Conservation (phyloP, 2,888 invertebrate species). For the Eudemis profundana region DNA sequence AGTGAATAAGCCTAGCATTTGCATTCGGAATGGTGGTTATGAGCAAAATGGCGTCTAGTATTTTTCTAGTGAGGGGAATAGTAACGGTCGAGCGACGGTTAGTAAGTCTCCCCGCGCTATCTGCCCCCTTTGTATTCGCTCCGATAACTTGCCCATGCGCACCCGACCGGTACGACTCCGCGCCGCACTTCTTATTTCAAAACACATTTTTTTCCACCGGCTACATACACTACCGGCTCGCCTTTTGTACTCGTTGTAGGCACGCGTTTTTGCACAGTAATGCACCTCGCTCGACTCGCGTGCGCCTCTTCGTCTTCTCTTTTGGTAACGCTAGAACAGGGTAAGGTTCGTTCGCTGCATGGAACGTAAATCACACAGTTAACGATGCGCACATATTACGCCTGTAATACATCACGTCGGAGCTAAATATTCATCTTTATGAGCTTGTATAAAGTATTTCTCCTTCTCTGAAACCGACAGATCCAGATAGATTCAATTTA, state of each 20-base stretch:
- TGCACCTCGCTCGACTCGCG: constrained; percentile 57
- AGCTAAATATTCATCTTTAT: constrained; percentile 61
- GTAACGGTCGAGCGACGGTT: constrained; percentile 85
- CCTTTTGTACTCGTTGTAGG: constrained; percentile 56
- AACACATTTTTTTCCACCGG: constrained; percentile 69
- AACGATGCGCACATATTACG: constrained; percentile 76
- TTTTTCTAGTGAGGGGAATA: constrained; percentile 82
- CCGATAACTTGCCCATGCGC: constrained; percentile 85
- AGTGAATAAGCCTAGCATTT: constrained; percentile 65
- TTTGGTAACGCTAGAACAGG: constrained; percentile 59
- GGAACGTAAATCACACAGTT: constrained; percentile 73
- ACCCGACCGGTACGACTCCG: constrained; percentile 82
- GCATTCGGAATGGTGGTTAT: constrained; percentile 62
- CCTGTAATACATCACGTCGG: constrained; percentile 62
- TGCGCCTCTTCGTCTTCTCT: constrained; percentile 51
- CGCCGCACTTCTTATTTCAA: constrained; percentile 78
- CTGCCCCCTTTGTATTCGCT: constrained; percentile 85
- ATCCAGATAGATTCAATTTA: constrained; percentile 49
- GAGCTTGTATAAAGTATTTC: constrained; percentile 50
- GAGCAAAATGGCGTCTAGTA: constrained; percentile 80
- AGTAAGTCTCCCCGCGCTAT: constrained; percentile 80
- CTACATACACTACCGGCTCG: constrained; percentile 71
- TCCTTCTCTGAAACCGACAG: constrained; percentile 35
- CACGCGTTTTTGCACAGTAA: constrained; percentile 63
- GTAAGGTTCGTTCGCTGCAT: constrained; percentile 68